A percentile compares a stretch with the other conserved stretches of the same genome.
Conservation (phyloP, 2,888 invertebrate genomes). For the Andricus quercusramuli region DNA sequence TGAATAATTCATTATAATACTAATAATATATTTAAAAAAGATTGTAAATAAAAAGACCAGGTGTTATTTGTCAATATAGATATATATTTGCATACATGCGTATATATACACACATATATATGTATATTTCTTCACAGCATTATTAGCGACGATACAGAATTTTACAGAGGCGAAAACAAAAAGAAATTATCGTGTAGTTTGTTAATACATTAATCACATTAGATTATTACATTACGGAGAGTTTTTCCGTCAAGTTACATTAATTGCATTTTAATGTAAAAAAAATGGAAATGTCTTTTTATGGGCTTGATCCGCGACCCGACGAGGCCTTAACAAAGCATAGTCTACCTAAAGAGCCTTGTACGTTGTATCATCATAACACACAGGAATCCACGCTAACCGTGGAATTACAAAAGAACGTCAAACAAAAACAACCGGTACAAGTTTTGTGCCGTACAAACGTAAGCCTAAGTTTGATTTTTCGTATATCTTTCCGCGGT, state of each 20-base stretch:
- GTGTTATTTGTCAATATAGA: constrained; percentile 30
- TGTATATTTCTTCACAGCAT: constrained; percentile 70
- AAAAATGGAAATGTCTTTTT: constrained; percentile 56
- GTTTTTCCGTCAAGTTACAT: constrained; percentile 53
- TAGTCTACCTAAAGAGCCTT: constrained; percentile 4
- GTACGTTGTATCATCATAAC: constrained; percentile 50
- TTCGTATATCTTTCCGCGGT: constrained; percentile 41
- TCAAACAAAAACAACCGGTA: constrained; percentile 52
- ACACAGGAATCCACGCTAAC: constrained; percentile 53
- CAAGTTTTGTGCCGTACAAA: constrained; percentile 54
- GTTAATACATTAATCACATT: constrained; percentile 76
- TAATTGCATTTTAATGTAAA: constrained; percentile 61
- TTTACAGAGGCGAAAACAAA: constrained; percentile 67
- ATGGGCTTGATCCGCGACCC: constrained; percentile 36
- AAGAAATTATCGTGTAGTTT: constrained; percentile 65
- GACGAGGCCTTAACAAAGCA: constrained; percentile 47
- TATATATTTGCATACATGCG: constrained; percentile 41
- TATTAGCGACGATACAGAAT: constrained; percentile 75
- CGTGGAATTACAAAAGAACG: constrained; percentile 51
- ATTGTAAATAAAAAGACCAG: not conserved
- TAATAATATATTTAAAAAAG: no score
- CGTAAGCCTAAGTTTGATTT: constrained; percentile 67
- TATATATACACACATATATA: constrained; percentile 52
- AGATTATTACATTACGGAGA: constrained; percentile 61
- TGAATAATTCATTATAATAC: no score